Evolutionary conservation across 1,140 invertebrate species (phyloP).

Genomic region (Mya arenaria): DNA sequence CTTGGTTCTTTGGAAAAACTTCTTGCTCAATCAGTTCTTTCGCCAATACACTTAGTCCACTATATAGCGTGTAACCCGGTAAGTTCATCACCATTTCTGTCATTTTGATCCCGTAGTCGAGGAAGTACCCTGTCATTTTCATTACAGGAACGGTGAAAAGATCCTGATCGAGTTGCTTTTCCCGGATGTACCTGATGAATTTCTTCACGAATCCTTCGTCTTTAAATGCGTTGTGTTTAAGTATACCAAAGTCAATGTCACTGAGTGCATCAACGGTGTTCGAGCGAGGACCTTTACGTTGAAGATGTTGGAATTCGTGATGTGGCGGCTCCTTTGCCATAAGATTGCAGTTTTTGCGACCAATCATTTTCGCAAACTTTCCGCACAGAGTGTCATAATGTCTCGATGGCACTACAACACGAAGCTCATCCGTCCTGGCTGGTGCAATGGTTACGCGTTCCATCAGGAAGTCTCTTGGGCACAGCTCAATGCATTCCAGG

Average conservation of each 20-base stretch:
- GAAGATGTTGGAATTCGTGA: not conserved
- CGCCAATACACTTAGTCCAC: not conserved
- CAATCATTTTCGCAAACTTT: conserved; percentile 17
- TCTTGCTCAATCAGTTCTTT: not conserved
- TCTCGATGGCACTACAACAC: not conserved
- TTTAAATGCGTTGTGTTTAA: conserved; percentile 24
- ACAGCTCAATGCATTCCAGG: not conserved
- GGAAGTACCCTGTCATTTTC: conserved; percentile 24
- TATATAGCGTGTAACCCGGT: conserved; percentile 17
- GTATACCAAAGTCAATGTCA: conserved; percentile 35
- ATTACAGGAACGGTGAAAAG: conserved; percentile 15
- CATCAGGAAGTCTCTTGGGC: conserved; percentile 15
- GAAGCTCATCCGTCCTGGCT: not conserved
- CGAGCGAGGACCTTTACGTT: not conserved
- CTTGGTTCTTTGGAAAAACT: not conserved
- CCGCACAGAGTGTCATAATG: not conserved
- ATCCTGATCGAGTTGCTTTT: not conserved
- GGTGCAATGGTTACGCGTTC: not conserved
- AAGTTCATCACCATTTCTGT: conserved; percentile 18
- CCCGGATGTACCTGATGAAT: not conserved
- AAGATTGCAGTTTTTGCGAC: not conserved
- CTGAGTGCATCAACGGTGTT: not conserved
- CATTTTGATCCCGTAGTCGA: conserved; percentile 35
- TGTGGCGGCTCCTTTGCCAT: not conserved
- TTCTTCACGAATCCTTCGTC: not conserved